Evolutionary conservation across 2,797 vertebrate species (phyloP).

Genomic region (Adelosebastes latens): DNA sequence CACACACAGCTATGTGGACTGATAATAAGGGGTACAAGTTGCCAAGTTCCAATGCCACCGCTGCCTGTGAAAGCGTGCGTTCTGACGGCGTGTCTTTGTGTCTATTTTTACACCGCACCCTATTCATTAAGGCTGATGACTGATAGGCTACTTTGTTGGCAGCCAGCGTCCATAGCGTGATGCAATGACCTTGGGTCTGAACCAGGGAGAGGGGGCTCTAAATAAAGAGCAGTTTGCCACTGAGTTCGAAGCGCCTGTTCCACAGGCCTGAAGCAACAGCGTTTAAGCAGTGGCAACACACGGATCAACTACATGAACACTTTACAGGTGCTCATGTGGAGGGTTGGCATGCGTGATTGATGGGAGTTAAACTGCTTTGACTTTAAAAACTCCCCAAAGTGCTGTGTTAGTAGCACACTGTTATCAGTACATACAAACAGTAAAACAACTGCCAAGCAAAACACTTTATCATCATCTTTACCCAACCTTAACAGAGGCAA

Average conservation of each 20-base stretch:
- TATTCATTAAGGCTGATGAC: slow-evolving; percentile 80
- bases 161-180: slow-evolving; percentile 68
- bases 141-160: slow-evolving; percentile 79
- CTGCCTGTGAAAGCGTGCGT: slow-evolving; percentile 63
- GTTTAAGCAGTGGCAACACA: slow-evolving; percentile 33
- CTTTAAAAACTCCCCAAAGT: slow-evolving; percentile 47
- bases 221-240: slow-evolving; percentile 71
- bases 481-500: background rate
- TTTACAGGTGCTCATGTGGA: slow-evolving; percentile 44
- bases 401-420: slow-evolving; percentile 6
- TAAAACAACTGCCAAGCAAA: slow-evolving; percentile 19
- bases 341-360: slow-evolving; percentile 29
- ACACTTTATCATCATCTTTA: background rate
- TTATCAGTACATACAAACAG: slow-evolving; percentile 10
- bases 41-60: slow-evolving; percentile 60
- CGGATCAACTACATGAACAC: slow-evolving; percentile 32
- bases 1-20: slow-evolving; percentile 53
- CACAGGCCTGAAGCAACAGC: slow-evolving; percentile 29
- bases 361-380: slow-evolving; percentile 51
- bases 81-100: slow-evolving; percentile 69
- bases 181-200: slow-evolving; percentile 79
- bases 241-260: slow-evolving; percentile 36
- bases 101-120: slow-evolving; percentile 77
- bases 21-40: slow-evolving; percentile 63
- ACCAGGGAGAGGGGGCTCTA: slow-evolving; percentile 65